These are phyloP conservation scores for Hippasteria phrygiana DNA, from an alignment of 53 echinoderm and acorn worm genomes.

Conservation along the genomic window DNA sequence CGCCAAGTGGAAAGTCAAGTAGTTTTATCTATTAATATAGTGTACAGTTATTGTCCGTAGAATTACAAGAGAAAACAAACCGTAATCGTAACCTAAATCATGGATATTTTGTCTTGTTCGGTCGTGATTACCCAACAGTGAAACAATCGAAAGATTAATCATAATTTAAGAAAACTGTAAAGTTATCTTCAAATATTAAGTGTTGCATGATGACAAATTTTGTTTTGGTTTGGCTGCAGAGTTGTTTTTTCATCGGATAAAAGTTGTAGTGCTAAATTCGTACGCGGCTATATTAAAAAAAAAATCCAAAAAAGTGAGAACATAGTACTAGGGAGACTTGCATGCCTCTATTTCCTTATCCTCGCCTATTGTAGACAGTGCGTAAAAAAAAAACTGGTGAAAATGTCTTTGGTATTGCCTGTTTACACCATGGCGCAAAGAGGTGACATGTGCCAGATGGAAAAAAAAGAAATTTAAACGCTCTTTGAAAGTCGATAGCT, in stretches of 20 bases:
- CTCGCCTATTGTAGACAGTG: constrained; percentile 59
- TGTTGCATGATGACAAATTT: constrained; percentile 60
- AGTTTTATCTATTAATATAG: constrained; percentile 56
- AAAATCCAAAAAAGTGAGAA: constrained; percentile 38
- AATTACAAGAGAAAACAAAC: constrained; percentile 22
- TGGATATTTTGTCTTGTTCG: constrained; percentile 57
- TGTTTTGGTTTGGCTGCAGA: constrained; percentile 52
- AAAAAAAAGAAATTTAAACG: constrained; percentile 21
- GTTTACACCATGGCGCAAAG: background rate
- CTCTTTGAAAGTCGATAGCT: constrained; percentile 5
- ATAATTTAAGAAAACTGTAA: constrained; percentile 54
- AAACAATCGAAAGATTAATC: constrained; percentile 32
- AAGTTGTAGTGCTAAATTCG: constrained; percentile 58
- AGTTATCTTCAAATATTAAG: constrained; percentile 46
- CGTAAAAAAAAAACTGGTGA: constrained; percentile 7
- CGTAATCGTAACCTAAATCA: constrained; percentile 44
- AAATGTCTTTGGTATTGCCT: constrained; percentile 6
- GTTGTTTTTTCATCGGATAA: constrained; percentile 41
- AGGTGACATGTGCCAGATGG: constrained; percentile 17
- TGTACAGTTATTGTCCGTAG: constrained; percentile 57
- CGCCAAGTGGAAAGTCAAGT: constrained; percentile 56
- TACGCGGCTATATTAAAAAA: constrained; percentile 38
- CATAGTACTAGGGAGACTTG: constrained; percentile 61
- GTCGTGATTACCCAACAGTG: constrained; percentile 3
- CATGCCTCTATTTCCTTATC: constrained; percentile 51